Evolutionary conservation across 2,888 invertebrate genomes (phyloP), one percentile per base, ranked within the genome.

Genomic region (Uloborus plumipes): DNA sequence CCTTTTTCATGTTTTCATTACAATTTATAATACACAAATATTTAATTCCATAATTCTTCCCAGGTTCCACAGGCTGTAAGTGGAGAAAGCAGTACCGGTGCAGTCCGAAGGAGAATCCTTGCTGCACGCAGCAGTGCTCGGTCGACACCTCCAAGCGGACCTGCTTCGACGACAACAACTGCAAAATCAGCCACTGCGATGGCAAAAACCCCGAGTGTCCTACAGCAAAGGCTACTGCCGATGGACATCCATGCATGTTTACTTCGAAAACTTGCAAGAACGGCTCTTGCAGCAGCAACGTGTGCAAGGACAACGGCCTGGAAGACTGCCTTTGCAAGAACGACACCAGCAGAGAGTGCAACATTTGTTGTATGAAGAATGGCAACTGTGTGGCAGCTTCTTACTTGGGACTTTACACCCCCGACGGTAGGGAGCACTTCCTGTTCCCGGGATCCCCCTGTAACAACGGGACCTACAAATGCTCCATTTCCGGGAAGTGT

Each of bases 71-170:
- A 13, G 67, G 72, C 1, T 85, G 85, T 65, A 84, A 72, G 0
- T 69, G 79, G 11, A 50, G 78, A 1, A 59, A 59, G 1, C 75
- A 69, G 2, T 59, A 49, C 4, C 2, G 6, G 2, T 85, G 85
- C 73, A 85, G 83, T 31, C 79, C 84, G 6, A 76, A 67, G 26
- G 79, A 72, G 55, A 71, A 71, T 26, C 50, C 20, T 3, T 85
- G 85, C 39, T 85, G 85, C 26, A 61, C 49, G 7, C n/a, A 31
- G 0, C 61, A 62, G 0, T 84, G 84, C 31, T 58, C 39, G 18
- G 16, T 79, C 3, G 55, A 61, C 9, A 18, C 0, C 4, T 47
- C 26, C 6, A 69, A 58, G 0, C 22, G 11, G 16, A 14, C n/a
- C n/a, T 84, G 78, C 61, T 70, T 53, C 39, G 20, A 65, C 3